Evolutionary conservation across 2,113 vertebrate genomes (phyloP), one percentile per base, ranked within the genome.

Genomic region (Orycteropus afer): DNA sequence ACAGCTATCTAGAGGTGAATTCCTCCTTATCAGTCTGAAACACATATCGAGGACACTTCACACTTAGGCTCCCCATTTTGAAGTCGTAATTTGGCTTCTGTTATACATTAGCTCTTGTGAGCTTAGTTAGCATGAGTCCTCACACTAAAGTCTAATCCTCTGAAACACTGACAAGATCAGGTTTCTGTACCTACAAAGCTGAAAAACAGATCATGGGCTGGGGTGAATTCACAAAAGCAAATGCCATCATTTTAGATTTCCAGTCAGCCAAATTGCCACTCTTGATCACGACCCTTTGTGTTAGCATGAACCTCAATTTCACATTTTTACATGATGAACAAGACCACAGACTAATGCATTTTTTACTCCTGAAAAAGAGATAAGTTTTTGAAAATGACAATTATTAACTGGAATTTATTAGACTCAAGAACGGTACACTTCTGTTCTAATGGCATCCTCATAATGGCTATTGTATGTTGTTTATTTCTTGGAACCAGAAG

Each of bases 101-200:
- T 25, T 82, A 63, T 8, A 34, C 17, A 17, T 90, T 92, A 53
- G 61, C 18, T 76, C 74, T n/a, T 85, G 15, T 59, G 73, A 92
- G 37, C 37, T 95, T 88, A 55, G 59, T 85, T 85, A 90, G 69
- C 18, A 20, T 80, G 84, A 81, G 61, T 90, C 65, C 57, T 94
- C 53, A 49, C 32, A 25, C 47, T 76, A 34, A 51, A 34, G 32
- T 77, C 61, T 87, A 78, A 84, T 89, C 55, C n/a, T 82, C 65
- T 92, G 55, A 96, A 92, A 92, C 59, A 37, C 67, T n/a, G 32
- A 25, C 2, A 2, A 85, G 77, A 87, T 96, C 77, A 45, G 90
- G 59, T 96, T 92, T 93, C 90, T 89, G 8, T 91, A 55, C 10
- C 47, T 81, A 77, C 69, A 73, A 93, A 93, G 80, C 85, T 94